Conservation (phyloP, 2,888 invertebrate genomes). For the Schrankia costaestrigalis region DNA sequence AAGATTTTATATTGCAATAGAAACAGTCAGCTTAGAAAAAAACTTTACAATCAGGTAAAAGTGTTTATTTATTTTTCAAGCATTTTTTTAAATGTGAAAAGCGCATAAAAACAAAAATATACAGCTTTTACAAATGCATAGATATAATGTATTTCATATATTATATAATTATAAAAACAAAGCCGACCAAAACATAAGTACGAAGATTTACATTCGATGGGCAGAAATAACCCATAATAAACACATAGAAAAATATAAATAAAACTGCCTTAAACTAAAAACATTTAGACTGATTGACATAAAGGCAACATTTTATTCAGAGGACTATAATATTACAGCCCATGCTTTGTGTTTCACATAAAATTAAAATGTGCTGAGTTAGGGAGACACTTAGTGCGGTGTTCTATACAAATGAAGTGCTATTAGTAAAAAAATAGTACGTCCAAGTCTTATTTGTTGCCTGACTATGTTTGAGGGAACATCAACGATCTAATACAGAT, state of each 20-base stretch:
- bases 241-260: conserved; percentile 23
- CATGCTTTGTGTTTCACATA: conserved; percentile 56
- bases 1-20: conserved; percentile 9
- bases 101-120: conserved; percentile 16
- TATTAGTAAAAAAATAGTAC: conserved; percentile 45
- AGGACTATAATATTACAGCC: conserved; percentile 41
- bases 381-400: conserved; percentile 72
- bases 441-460: conserved; percentile 41
- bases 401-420: conserved; percentile 66
- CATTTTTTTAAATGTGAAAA: conserved; percentile 9
- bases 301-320: conserved; percentile 28
- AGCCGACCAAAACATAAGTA: conserved; percentile 15
- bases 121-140: conserved; percentile 2
- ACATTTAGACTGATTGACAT: neutral
- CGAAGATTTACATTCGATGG: conserved; percentile 7
- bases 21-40: conserved; percentile 9
- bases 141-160: conserved; percentile 5
- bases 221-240: conserved; percentile 19
- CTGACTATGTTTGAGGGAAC: conserved; percentile 55
- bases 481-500: conserved; percentile 61
- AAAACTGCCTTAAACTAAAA: conserved; percentile 8
- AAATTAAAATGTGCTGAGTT: conserved; percentile 58
- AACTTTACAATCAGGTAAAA: neutral
- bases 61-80: conserved; percentile 5
- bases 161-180: conserved; percentile 12